A percentile compares a stretch with the other conserved stretches of the same genome.
phyloP scores from a whole-genome alignment of 2,113 vertebrate species.

The Halichoeres trimaculatus region DNA sequence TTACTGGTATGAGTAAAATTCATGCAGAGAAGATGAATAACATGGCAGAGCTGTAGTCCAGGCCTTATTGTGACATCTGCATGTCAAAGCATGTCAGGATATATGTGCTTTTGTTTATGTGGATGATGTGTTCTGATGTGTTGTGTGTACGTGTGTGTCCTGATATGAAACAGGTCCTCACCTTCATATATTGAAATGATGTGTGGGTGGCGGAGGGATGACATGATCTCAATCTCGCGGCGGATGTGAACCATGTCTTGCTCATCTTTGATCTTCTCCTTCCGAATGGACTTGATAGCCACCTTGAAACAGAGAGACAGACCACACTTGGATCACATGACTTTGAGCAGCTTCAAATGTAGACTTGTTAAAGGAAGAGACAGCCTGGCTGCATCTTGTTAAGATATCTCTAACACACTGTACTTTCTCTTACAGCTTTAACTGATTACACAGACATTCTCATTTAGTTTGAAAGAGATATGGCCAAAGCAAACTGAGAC shows the following conservation, averaged over 20 bases:
- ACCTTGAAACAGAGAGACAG: conserved; percentile 84
- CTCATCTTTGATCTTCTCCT: conserved; percentile 99
- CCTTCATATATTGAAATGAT: conserved; percentile 99
- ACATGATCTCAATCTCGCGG: conserved; percentile 99
- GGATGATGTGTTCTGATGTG: conserved; percentile 14
- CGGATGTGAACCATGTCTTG: conserved; percentile 99
- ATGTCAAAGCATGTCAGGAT: conserved; percentile 65
- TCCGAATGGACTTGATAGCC: conserved; percentile 99
- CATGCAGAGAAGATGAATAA: conserved; percentile 75
- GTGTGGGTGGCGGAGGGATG: conserved; percentile 96
- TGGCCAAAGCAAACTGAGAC: background rate
- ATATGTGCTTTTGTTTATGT: conserved; percentile 43
- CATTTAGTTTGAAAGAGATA: conserved; percentile 1
- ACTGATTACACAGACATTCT: background rate
- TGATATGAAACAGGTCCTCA: conserved; percentile 59
- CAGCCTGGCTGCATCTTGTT: background rate
- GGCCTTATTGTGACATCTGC: conserved; percentile 74
- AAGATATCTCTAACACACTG: background rate
- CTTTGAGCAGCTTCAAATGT: background rate
- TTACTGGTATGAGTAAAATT: conserved; percentile 31
- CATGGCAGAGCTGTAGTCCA: conserved; percentile 68
- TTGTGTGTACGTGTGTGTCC: conserved; percentile 1
- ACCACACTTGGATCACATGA: conserved; percentile 26
- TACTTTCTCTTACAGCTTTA: background rate
- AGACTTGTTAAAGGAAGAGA: background rate